Conservation (phyloP, 2,797 vertebrate genomes). For the Moxostoma hubbsi region DNA sequence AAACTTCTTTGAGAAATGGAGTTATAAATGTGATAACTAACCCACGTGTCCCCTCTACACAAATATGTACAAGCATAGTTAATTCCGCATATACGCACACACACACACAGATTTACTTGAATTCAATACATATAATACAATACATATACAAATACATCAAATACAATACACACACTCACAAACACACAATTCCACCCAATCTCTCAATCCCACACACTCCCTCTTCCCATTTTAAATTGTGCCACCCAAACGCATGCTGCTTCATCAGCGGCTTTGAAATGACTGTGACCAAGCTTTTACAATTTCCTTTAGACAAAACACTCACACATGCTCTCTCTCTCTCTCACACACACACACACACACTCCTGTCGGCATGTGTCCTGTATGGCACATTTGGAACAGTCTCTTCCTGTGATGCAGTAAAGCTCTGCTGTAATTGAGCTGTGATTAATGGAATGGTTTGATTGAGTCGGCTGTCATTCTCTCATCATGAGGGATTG, state of each 20-base stretch:
- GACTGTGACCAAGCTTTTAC: slow-evolving; percentile 27
- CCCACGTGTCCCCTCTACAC: no score
- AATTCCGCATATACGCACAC: no score
- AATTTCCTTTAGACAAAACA: slow-evolving; percentile 24
- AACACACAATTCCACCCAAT: slow-evolving; percentile 8
- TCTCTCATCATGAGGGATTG: slow-evolving; percentile 15
- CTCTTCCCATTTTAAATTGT: slow-evolving; percentile 32
- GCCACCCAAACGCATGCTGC: slow-evolving; percentile 27
- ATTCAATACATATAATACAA: no score
- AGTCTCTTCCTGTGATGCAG: slow-evolving; percentile 8
- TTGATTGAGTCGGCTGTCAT: slow-evolving; percentile 14
- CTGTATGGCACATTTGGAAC: slow-evolving; percentile 26
- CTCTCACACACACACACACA: slow-evolving; percentile 17
- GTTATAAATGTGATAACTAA: no score
- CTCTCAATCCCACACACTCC: slow-evolving; percentile 7
- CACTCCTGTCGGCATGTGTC: slow-evolving; percentile 5
- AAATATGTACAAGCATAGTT: no score
- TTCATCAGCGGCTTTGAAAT: slow-evolving; percentile 38
- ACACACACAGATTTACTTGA: no score
- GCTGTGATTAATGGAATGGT: slow-evolving; percentile 25
- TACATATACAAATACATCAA: no score
- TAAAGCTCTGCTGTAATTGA: slow-evolving; percentile 29
- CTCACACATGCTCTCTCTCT: background rate
- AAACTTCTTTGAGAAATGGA: no score
- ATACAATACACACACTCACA: slow-evolving; percentile 18